Conservation (phyloP, 2,797 vertebrate species). For the Leucoraja ocellata region DNA sequence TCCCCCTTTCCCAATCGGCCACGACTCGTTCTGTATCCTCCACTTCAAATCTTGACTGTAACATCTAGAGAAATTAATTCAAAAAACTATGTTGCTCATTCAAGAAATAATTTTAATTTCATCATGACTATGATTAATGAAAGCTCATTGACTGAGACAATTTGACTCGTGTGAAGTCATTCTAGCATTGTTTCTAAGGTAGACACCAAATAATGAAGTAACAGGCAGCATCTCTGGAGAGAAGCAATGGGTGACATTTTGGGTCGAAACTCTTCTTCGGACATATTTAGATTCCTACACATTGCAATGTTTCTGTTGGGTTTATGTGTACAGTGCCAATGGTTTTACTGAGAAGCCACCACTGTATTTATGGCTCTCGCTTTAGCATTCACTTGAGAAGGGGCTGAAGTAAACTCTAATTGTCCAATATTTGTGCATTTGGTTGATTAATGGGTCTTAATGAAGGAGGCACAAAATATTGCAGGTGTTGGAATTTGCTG, state of each 20-base stretch:
- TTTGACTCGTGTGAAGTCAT: neutral
- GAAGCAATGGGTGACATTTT: too few relatives aligned
- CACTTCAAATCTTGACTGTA: neutral
- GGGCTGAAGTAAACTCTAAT: neutral
- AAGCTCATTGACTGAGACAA: neutral
- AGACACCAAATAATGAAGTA: too few relatives aligned
- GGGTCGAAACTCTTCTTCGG: too few relatives aligned
- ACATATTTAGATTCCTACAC: too few relatives aligned
- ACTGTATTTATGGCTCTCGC: neutral
- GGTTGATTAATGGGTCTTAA: neutral
- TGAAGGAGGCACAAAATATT: too few relatives aligned
- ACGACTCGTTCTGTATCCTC: neutral
- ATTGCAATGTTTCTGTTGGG: neutral
- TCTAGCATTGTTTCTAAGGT: neutral
- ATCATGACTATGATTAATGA: neutral
- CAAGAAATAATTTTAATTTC: neutral
- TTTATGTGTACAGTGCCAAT: neutral
- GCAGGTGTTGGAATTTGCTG: too few relatives aligned
- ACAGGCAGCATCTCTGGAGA: too few relatives aligned
- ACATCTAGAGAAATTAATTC: neutral
- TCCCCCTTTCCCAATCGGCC: too few relatives aligned
- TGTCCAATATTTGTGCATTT: neutral
- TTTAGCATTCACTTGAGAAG: neutral
- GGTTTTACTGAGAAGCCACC: neutral
- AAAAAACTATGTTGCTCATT: neutral